Conservation (phyloP, 2,797 vertebrate species). For the Cirrhinus molitorella region DNA sequence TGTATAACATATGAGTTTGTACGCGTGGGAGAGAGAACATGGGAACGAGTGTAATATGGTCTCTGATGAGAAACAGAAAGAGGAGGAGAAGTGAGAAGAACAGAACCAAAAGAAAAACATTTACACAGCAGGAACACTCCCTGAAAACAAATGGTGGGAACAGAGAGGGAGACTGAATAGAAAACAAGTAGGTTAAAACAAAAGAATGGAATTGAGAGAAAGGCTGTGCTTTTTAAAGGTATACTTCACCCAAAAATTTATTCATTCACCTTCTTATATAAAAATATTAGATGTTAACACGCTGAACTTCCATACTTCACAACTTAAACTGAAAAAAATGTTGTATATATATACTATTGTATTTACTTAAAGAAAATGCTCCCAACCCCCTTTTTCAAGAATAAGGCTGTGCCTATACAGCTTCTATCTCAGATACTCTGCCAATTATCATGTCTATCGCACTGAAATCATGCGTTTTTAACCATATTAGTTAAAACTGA, state of each 20-base stretch:
- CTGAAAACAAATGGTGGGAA: conserved; percentile 9
- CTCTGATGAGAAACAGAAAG: conserved; percentile 56
- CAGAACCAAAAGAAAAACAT: conserved; percentile 44
- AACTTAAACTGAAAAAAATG: neutral
- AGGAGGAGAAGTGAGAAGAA: conserved; percentile 17
- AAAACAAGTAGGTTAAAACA: conserved; percentile 2
- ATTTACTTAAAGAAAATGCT: neutral
- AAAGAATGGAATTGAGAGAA: neutral
- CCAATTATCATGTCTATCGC: too few relatives aligned
- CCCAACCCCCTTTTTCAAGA: too few relatives aligned
- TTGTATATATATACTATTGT: too few relatives aligned
- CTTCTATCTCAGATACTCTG: too few relatives aligned
- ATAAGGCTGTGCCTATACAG: too few relatives aligned
- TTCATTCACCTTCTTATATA: neutral
- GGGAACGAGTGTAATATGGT: conserved; percentile 1
- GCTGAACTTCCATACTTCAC: neutral
- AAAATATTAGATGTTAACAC: neutral
- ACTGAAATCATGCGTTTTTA: too few relatives aligned
- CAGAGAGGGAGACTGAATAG: conserved; percentile 32
- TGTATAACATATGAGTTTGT: conserved; percentile 21
- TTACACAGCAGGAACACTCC: conserved; percentile 35
- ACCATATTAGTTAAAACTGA: too few relatives aligned
- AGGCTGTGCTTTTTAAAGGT: conserved; percentile 1
- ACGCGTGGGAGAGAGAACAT: conserved; percentile 35
- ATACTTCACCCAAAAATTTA: neutral